A percentile compares a stretch with the other conserved stretches of the same genome.
Evolutionary conservation across 2,113 vertebrate species (phyloP).

Genomic region (Cygnus atratus): DNA sequence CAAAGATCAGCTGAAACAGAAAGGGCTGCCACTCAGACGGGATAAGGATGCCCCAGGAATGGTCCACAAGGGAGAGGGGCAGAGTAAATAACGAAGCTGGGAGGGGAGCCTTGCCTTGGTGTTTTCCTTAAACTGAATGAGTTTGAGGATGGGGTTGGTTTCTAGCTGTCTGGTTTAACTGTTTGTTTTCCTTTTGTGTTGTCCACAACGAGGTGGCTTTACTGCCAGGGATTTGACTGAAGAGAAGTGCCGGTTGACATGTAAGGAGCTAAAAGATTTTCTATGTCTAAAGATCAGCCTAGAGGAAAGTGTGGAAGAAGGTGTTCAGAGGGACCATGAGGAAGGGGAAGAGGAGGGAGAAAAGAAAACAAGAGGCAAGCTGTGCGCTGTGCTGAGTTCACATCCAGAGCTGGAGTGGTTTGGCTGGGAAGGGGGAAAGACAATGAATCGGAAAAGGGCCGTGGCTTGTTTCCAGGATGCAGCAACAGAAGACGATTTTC

Average conservation of each 20-base stretch:
- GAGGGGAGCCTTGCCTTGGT: not conserved
- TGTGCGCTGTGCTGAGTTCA: not conserved
- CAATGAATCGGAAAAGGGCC: not conserved
- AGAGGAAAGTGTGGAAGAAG: not conserved
- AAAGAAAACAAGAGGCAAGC: not conserved
- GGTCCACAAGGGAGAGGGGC: not conserved
- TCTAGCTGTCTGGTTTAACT: not conserved
- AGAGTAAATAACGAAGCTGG: not conserved
- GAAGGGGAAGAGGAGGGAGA: not conserved
- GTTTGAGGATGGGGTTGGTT: not conserved
- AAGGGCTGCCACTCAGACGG: not conserved
- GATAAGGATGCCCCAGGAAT: not conserved
- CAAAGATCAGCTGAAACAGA: not conserved
- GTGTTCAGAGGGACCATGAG: not conserved
- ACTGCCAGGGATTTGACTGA: not conserved
- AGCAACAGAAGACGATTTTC: not conserved
- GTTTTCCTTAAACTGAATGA: not conserved
- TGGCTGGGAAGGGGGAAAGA: not conserved
- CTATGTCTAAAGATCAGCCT: not conserved
- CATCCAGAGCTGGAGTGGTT: not conserved
- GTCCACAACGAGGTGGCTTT: fast-evolving
- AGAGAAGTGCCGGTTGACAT: not conserved
- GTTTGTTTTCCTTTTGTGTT: not conserved
- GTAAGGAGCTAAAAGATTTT: not conserved
- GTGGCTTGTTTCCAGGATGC: not conserved